A percentile compares a stretch with the other conserved stretches of the same genome.
phyloP scores from a whole-genome alignment of 2,797 vertebrate species.

The Spinus olivaceus region DNA sequence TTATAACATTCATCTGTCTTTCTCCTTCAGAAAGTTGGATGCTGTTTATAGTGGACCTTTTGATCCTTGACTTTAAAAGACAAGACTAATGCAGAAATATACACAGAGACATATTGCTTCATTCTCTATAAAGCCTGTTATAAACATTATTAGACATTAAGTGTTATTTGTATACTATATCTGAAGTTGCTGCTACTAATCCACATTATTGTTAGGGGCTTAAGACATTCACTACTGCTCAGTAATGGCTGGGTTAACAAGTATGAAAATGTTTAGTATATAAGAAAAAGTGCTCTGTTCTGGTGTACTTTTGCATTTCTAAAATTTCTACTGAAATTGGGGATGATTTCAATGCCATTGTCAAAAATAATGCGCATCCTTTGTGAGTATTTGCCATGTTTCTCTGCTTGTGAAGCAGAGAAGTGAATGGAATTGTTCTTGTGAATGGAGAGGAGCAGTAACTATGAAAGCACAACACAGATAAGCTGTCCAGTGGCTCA shows the following conservation, averaged over 20 bases:
- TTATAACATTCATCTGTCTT: not conserved
- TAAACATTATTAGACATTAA: not conserved
- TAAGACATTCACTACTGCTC: not conserved
- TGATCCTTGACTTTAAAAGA: not conserved
- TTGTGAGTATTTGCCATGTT: not conserved
- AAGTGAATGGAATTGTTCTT: not conserved
- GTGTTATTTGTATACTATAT: not conserved
- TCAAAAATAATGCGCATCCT: not conserved
- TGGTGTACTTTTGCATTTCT: not conserved
- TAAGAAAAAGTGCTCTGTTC: not conserved
- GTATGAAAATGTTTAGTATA: not conserved
- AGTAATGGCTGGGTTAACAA: not conserved
- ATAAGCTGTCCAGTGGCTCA: not conserved
- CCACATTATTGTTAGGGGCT: not conserved
- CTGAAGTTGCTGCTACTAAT: not conserved
- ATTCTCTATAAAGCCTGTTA: not conserved
- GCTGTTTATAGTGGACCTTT: not conserved
- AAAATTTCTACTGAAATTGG: not conserved
- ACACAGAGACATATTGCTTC: not conserved
- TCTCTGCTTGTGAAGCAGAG: not conserved
- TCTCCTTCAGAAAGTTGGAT: not conserved
- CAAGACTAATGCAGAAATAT: not conserved
- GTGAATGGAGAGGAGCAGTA: constrained; percentile 26
- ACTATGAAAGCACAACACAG: not conserved
- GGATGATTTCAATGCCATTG: not conserved